Evolutionary conservation across 1,140 invertebrate genomes (phyloP).

Genomic region (Drosophila athabasca): DNA sequence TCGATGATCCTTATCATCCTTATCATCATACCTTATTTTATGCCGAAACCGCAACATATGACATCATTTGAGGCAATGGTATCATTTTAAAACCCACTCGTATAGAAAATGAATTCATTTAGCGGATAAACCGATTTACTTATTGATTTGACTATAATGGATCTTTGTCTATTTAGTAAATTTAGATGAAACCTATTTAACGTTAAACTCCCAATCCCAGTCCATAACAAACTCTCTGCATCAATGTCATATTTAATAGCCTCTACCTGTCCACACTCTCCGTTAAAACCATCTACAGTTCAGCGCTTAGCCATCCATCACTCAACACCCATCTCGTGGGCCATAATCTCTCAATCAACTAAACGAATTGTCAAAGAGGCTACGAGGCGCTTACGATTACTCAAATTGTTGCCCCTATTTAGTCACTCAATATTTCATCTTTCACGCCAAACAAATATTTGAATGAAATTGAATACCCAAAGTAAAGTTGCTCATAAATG

Average conservation of each 20-base stretch:
- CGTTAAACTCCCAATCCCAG: not conserved
- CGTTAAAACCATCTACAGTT: not conserved
- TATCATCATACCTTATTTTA: too few relatives aligned
- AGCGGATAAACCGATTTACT: not conserved
- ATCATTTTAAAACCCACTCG: too few relatives aligned
- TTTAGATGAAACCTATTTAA: too few relatives aligned
- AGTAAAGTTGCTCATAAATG: conserved; percentile 31
- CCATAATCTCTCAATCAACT: conserved; percentile 47
- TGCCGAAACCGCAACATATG: too few relatives aligned
- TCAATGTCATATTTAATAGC: not conserved
- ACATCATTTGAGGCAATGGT: too few relatives aligned
- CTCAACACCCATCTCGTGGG: conserved; percentile 22
- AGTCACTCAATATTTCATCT: conserved; percentile 57
- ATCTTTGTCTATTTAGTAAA: not conserved
- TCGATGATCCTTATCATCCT: too few relatives aligned
- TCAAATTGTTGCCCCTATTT: conserved; percentile 21
- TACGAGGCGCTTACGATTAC: conserved; percentile 16
- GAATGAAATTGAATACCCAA: conserved; percentile 38
- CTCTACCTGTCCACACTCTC: not conserved
- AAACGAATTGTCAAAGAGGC: conserved; percentile 12
- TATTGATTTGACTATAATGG: not conserved
- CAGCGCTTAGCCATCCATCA: conserved; percentile 37
- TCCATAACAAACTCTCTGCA: not conserved
- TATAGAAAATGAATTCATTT: not conserved
- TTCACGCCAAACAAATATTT: conserved; percentile 63